phyloP scores from a whole-genome alignment of 2,113 vertebrate species.

The Ictalurus punctatus region DNA sequence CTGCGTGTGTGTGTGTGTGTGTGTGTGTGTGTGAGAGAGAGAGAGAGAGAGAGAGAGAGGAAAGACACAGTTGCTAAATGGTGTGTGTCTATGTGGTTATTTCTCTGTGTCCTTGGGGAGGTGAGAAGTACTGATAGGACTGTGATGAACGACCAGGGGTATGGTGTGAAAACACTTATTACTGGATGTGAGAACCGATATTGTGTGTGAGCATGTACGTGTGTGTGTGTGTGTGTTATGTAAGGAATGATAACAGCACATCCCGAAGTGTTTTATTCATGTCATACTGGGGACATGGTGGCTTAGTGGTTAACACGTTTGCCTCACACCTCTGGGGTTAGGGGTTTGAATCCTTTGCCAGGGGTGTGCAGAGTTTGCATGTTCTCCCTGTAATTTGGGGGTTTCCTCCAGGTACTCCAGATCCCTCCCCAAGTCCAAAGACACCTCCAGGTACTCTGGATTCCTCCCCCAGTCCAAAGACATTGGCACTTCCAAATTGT shows the following conservation, averaged over 20 bases:
- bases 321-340: too few species aligned
- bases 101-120: conserved; percentile 41
- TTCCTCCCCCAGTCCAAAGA: too few species aligned
- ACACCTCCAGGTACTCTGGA: too few species aligned
- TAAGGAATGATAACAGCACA: background rate
- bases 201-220: background rate
- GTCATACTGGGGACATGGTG: too few species aligned
- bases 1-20: background rate
- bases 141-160: conserved; percentile 43
- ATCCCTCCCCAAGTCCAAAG: too few species aligned
- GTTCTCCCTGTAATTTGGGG: too few species aligned
- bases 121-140: conserved; percentile 45
- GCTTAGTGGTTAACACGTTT: too few species aligned
- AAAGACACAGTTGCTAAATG: conserved; percentile 5
- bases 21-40: background rate
- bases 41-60: background rate
- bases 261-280: background rate
- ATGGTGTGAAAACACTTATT: conserved; percentile 54
- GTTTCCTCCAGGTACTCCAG: too few species aligned
- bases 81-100: conserved; percentile 26
- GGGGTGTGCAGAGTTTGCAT: too few species aligned
- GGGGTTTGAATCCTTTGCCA: too few species aligned
- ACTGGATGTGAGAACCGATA: conserved; percentile 37
- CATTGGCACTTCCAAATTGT: too few species aligned
- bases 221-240: conserved; percentile 3